Conservation (phyloP, 2,888 invertebrate species). For the Yponomeuta sedellus region DNA sequence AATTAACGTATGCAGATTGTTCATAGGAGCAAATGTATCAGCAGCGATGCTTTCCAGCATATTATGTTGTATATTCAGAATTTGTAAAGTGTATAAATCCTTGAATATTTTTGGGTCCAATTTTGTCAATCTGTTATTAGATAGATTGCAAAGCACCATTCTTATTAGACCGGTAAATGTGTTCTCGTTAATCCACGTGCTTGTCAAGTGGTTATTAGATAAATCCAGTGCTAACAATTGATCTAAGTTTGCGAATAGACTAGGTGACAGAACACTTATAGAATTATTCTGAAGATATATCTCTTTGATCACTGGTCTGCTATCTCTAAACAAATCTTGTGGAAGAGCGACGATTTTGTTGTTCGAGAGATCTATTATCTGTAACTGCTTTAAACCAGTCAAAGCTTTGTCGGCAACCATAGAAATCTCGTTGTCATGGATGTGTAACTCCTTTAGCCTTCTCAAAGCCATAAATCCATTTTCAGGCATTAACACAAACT, state of each 20-base stretch:
- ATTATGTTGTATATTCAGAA: slow-evolving; percentile 90
- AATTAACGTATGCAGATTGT: slow-evolving; percentile 92
- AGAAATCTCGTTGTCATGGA: slow-evolving; percentile 92
- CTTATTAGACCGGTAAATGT: slow-evolving; percentile 93
- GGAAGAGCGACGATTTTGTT: slow-evolving; percentile 94
- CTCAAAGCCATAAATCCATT: slow-evolving; percentile 88
- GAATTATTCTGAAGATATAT: slow-evolving; percentile 95
- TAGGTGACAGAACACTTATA: slow-evolving; percentile 89
- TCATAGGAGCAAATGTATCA: slow-evolving; percentile 93
- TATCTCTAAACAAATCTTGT: slow-evolving; percentile 88
- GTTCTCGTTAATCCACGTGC: slow-evolving; percentile 89
- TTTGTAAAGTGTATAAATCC: slow-evolving; percentile 90
- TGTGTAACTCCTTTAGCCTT: slow-evolving; percentile 85
- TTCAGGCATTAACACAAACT: slow-evolving; percentile 88
- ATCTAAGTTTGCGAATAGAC: slow-evolving; percentile 89
- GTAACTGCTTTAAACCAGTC: slow-evolving; percentile 86
- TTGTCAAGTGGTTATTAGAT: slow-evolving; percentile 90
- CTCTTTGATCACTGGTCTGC: slow-evolving; percentile 87
- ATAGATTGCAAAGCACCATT: slow-evolving; percentile 89
- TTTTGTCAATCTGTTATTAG: slow-evolving; percentile 88
- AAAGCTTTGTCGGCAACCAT: slow-evolving; percentile 91
- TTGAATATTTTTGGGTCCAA: slow-evolving; percentile 90
- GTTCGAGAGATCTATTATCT: slow-evolving; percentile 91
- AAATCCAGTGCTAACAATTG: slow-evolving; percentile 89
- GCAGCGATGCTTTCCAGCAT: slow-evolving; percentile 88